Base-by-base conservation (phyloP, 2,888 invertebrate species). In the Tridacna gigas region DNA sequence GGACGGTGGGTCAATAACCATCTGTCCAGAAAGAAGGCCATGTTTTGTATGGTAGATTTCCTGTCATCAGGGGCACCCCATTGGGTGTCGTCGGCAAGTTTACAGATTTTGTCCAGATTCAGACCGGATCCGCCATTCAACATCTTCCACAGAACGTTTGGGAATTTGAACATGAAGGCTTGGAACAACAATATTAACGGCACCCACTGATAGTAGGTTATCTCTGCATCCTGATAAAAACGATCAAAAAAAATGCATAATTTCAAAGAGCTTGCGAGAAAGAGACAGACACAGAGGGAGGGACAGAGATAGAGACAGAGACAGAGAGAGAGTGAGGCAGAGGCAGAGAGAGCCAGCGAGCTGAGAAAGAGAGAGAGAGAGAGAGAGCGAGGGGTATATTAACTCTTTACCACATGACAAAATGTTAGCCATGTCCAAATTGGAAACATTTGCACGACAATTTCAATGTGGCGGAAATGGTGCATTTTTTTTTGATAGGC, bases 141-240 rank as follows among this genome's bases (percentile, higher is more conserved):
- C 79, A 93, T 83, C 61, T 92, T 89, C 93, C 93, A 93, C 22
- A 92, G 28, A 22, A 93, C 89, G 77, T 93, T 92, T 0, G 93
- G 93, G 61, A 93, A 82, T 80, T 93, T 93, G 85, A 93, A 93
- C 81, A 93, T 82, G 79, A 93, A 91, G 0, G 93, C 92, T 86
- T 91, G 91, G 83, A 93, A 91, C 18, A 92, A 84, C 3, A 93
- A 87, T 26, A 92, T 92, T 15, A 93, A 86, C 0, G 93, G 93
- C 22, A 93, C 92, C 92, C 92, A 93, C 74, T 93, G 93, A 81
- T 93, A 93, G 86, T 93, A 93, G 3, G 92, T 92, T 47, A 93
- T 83, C 83, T 93, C 92, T 11, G 90, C 90, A n/a, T 91, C 89
- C 84, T 86, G 80, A 18, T 67, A 79, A 51, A 37, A 37, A 69